A percentile compares a stretch with the other conserved stretches of the same genome.
Conservation (phyloP, 2,797 vertebrate species). For the Mormyrus proboscirostris region DNA sequence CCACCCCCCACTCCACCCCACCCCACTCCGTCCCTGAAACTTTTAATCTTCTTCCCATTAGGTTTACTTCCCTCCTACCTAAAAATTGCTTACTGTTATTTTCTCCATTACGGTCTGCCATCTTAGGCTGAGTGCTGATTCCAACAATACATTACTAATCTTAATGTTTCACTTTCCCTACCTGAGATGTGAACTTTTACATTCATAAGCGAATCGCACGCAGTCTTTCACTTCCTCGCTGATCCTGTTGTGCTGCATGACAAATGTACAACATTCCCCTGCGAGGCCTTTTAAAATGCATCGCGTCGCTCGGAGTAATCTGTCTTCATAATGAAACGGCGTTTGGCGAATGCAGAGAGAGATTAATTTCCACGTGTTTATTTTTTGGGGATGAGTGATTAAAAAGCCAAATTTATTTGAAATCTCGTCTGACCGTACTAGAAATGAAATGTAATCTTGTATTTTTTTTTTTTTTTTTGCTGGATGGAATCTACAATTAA, state of each 20-base stretch:
- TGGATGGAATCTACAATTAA: background rate
- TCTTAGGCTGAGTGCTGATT: background rate
- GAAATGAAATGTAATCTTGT: background rate
- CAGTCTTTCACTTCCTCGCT: background rate
- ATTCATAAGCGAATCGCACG: background rate
- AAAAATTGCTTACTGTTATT: background rate
- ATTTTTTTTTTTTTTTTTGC: background rate
- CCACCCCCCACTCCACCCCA: background rate
- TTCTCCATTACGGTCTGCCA: background rate
- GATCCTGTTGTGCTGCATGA: background rate
- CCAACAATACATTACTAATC: background rate
- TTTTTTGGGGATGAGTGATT: conserved; percentile 3
- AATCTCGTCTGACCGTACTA: conserved; percentile 3
- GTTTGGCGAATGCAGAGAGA: background rate
- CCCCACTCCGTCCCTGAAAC: background rate
- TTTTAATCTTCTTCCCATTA: background rate
- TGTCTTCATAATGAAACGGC: conserved; percentile 9
- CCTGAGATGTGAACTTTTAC: background rate
- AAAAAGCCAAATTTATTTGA: background rate
- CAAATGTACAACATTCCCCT: background rate
- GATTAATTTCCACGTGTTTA: background rate
- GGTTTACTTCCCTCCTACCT: background rate
- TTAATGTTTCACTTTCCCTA: background rate
- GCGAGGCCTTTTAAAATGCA: background rate
- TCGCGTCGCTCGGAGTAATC: background rate